phyloP scores from a whole-genome alignment of 2,113 vertebrate genomes.

The Amia ocellicauda region DNA sequence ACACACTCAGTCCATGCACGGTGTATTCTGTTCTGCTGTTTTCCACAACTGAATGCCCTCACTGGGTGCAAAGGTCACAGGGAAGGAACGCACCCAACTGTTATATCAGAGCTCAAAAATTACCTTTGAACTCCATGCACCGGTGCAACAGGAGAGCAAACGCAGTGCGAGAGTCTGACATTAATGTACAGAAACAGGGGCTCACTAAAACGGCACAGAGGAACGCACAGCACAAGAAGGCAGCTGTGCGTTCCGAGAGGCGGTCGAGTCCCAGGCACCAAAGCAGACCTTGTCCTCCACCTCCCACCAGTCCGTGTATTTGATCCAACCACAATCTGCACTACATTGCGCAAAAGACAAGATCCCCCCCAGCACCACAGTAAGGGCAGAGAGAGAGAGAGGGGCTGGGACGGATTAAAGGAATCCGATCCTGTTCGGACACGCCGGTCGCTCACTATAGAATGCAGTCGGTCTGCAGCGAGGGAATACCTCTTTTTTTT shows the following conservation, averaged over 20 bases:
- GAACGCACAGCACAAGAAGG: no score
- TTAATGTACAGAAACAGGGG: no score
- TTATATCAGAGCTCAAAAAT: slow-evolving; percentile 1
- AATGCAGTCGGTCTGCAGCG: background rate
- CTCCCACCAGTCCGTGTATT: no score
- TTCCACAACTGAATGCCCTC: no score
- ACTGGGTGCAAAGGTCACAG: slow-evolving; percentile 26
- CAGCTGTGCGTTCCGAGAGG: no score
- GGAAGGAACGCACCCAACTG: slow-evolving; percentile 15
- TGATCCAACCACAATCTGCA: no score
- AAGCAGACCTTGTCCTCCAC: no score
- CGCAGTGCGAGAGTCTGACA: slow-evolving; percentile 7
- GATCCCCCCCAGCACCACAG: background rate
- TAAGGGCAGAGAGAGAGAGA: background rate
- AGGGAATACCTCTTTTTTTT: background rate
- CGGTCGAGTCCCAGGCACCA: no score
- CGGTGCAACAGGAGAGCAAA: slow-evolving; percentile 18
- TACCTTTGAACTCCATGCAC: slow-evolving; percentile 26
- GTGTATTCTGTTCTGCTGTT: no score
- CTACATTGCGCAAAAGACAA: background rate
- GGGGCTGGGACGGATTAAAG: background rate
- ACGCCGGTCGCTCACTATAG: slow-evolving; percentile 4
- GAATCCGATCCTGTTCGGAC: slow-evolving; percentile 28
- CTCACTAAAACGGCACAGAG: no score
- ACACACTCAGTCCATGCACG: background rate